Evolutionary conservation across 2,797 vertebrate genomes (phyloP).

Genomic region (Threskiornis aethiopicus): DNA sequence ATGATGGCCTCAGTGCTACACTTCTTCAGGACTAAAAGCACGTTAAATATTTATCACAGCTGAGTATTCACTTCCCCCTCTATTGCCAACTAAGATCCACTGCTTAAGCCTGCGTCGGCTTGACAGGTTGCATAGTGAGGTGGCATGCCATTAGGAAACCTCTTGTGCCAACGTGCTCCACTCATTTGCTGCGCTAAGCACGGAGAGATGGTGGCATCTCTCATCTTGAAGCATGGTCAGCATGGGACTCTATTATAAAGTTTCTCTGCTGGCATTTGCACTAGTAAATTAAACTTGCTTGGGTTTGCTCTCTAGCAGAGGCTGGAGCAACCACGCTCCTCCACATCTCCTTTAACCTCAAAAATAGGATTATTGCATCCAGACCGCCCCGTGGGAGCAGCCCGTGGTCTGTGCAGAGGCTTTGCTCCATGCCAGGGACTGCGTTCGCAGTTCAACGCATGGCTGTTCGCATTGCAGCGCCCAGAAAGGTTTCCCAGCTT

Average conservation of each 20-base stretch:
- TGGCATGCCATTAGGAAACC: slow-evolving; percentile 60
- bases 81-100: slow-evolving; percentile 48
- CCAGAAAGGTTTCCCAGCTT: background rate
- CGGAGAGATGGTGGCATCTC: slow-evolving; percentile 10
- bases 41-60: slow-evolving; percentile 75
- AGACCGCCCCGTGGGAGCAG: background rate
- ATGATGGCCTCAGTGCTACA: slow-evolving; percentile 59
- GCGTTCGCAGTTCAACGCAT: rapidly evolving
- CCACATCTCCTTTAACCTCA: background rate
- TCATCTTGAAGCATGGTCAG: slow-evolving; percentile 37
- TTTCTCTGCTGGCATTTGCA: background rate
- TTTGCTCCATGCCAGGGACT: background rate
- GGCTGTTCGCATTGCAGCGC: background rate
- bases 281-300: slow-evolving; percentile 11
- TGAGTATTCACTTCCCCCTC: slow-evolving; percentile 56
- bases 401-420: background rate
- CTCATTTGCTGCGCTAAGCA: slow-evolving; percentile 46
- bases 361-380: background rate
- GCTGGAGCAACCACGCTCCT: background rate
- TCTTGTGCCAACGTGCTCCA: slow-evolving; percentile 16
- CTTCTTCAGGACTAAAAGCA: slow-evolving; percentile 72
- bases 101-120: background rate
- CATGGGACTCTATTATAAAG: background rate
- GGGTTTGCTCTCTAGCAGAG: background rate
- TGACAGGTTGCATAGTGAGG: slow-evolving; percentile 42